Percentiles rank a stretch among this genome's conserved stretches.
phyloP scores from a whole-genome alignment of 2,113 vertebrate species.

The Ibidorhyncha struthersii region DNA sequence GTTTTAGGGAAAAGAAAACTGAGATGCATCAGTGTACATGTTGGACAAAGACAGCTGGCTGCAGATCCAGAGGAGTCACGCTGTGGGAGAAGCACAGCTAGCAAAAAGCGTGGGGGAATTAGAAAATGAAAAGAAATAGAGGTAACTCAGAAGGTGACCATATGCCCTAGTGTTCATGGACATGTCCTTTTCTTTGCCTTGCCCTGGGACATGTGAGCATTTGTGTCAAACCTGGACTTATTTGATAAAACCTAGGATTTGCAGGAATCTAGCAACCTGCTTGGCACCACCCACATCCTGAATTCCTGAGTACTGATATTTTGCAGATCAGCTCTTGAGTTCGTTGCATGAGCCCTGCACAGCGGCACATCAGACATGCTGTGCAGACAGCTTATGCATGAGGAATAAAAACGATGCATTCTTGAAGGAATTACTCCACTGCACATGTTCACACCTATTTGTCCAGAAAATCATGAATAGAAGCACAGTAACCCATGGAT shows the following conservation, averaged over 20 bases:
- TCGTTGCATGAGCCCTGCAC: background rate
- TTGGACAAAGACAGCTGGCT: background rate
- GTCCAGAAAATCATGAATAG: background rate
- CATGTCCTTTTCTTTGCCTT: background rate
- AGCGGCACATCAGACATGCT: background rate
- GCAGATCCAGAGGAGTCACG: background rate
- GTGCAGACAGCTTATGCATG: background rate
- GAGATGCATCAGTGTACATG: accelerated
- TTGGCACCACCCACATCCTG: background rate
- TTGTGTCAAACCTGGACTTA: background rate
- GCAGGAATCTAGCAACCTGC: background rate
- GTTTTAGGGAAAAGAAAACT: background rate
- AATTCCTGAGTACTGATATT: background rate
- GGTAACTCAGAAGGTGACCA: background rate
- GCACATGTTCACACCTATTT: background rate
- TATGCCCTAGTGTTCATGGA: accelerated
- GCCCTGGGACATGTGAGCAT: accelerated
- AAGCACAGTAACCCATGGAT: background rate
- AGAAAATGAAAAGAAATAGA: background rate
- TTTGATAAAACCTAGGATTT: background rate
- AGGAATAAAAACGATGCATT: background rate
- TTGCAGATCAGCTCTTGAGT: background rate
- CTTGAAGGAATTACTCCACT: background rate
- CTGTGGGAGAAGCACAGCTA: background rate
- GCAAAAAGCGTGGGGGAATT: background rate